phyloP scores from a whole-genome alignment of 2,113 vertebrate species.

The Barbus barbus region DNA sequence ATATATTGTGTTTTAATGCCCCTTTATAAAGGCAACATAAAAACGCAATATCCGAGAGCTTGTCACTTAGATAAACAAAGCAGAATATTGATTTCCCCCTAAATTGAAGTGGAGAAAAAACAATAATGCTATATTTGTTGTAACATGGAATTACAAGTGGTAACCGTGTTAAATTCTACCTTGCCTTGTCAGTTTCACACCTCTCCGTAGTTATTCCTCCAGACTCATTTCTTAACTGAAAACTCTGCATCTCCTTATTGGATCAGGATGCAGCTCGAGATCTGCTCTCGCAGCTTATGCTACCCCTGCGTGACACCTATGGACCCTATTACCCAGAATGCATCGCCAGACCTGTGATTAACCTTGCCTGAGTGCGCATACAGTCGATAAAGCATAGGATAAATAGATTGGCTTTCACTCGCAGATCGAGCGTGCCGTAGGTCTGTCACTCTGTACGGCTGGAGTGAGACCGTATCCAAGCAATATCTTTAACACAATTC shows the following conservation, averaged over 20 bases:
- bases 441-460: conserved; percentile 53
- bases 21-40: conserved; percentile 81
- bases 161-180: conserved; percentile 73
- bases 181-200: conserved; percentile 72
- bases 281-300: conserved; percentile 5
- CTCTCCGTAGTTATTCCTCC: conserved; percentile 66
- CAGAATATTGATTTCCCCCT: conserved; percentile 80
- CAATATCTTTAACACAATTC: conserved; percentile 55
- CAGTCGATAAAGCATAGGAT: conserved; percentile 59
- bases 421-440: conserved; percentile 29
- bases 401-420: conserved; percentile 49
- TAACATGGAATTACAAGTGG: conserved; percentile 80
- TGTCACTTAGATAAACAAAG: conserved; percentile 83
- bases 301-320: conserved; percentile 37
- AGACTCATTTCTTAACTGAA: conserved; percentile 47
- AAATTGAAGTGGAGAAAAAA: conserved; percentile 76
- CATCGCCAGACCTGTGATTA: conserved; percentile 49
- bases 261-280: conserved; percentile 21
- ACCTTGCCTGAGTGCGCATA: conserved; percentile 51
- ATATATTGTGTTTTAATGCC: conserved; percentile 82
- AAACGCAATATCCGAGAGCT: conserved; percentile 81
- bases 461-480: conserved; percentile 53
- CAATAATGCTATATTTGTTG: conserved; percentile 81
- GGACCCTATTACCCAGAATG: conserved; percentile 47
- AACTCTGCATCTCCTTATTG: conserved; percentile 50